Percentiles rank a stretch among this genome's conserved stretches.
Conservation (phyloP, 2,888 invertebrate genomes). For the Sinohyriopsis cumingii region DNA sequence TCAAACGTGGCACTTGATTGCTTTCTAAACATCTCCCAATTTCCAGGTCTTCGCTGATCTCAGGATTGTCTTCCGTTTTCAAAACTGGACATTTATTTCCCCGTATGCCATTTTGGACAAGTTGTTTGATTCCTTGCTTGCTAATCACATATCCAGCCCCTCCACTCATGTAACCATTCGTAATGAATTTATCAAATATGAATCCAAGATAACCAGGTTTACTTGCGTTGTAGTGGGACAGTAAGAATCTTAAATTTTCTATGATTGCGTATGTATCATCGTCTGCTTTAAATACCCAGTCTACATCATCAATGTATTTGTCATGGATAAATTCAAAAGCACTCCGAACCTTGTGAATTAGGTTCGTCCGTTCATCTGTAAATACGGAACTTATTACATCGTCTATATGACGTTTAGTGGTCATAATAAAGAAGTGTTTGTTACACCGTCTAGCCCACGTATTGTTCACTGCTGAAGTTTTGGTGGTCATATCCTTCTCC, state of each 20-base stretch:
- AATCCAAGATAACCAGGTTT: slow-evolving; percentile 85
- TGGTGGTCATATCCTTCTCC: slow-evolving; percentile 87
- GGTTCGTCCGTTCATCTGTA: slow-evolving; percentile 87
- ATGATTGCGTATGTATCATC: slow-evolving; percentile 97
- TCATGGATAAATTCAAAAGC: slow-evolving; percentile 90
- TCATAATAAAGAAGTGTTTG: slow-evolving; percentile 71
- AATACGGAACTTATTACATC: slow-evolving; percentile 84
- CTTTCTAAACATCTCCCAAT: slow-evolving; percentile 91
- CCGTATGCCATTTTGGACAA: slow-evolving; percentile 82
- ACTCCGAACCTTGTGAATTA: slow-evolving; percentile 98
- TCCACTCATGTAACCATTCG: slow-evolving; percentile 73
- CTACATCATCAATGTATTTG: slow-evolving; percentile 85
- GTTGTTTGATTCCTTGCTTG: slow-evolving; percentile 81
- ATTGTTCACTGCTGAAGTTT: slow-evolving; percentile 90
- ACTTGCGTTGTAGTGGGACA: slow-evolving; percentile 82
- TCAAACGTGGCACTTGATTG: slow-evolving; percentile 88
- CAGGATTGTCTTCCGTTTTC: slow-evolving; percentile 77
- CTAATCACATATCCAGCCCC: slow-evolving; percentile 85
- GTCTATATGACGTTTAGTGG: slow-evolving; percentile 75
- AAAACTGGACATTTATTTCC: slow-evolving; percentile 79
- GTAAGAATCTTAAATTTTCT: slow-evolving; percentile 92
- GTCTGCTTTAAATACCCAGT: slow-evolving; percentile 98
- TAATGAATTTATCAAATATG: slow-evolving; percentile 54
- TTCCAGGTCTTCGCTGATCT: slow-evolving; percentile 85
- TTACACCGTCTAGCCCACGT: slow-evolving; percentile 92